A percentile compares a stretch with the other conserved stretches of the same genome.
phyloP scores from a whole-genome alignment of 2,888 invertebrate species.

The Zonitis immaculata region DNA sequence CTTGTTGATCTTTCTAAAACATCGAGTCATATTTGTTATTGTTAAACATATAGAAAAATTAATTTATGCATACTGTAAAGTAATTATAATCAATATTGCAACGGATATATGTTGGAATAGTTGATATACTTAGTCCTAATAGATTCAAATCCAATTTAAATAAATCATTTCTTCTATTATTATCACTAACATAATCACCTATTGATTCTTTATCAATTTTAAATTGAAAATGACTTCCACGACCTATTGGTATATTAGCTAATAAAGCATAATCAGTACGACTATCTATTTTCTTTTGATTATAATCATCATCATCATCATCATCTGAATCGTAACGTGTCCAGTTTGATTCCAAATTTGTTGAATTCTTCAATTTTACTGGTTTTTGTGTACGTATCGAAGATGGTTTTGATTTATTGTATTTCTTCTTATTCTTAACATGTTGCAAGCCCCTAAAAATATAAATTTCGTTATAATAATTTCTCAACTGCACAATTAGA shows the following conservation, averaged over 20 bases:
- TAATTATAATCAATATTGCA: slow-evolving; percentile 12
- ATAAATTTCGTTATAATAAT: neutral
- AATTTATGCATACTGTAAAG: slow-evolving; percentile 13
- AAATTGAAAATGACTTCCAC: slow-evolving; percentile 22
- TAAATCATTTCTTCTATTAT: neutral
- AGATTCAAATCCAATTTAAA: slow-evolving; percentile 17
- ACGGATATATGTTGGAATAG: slow-evolving; percentile 16
- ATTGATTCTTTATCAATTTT: slow-evolving; percentile 15
- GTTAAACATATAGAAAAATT: neutral
- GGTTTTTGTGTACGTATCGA: slow-evolving; percentile 5
- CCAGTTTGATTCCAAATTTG: slow-evolving; percentile 17
- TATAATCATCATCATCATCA: neutral
- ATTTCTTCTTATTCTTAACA: slow-evolving; percentile 14
- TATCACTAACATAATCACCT: slow-evolving; percentile 6
- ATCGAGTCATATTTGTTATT: neutral
- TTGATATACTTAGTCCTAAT: slow-evolving; percentile 16
- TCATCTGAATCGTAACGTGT: slow-evolving; percentile 17
- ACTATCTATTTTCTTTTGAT: slow-evolving; percentile 1
- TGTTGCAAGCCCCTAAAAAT: slow-evolving; percentile 12
- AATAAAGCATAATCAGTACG: slow-evolving; percentile 18
- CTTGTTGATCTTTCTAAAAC: neutral
- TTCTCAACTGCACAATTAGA: neutral
- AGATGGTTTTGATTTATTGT: slow-evolving; percentile 13
- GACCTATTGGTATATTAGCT: slow-evolving; percentile 17
- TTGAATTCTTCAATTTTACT: slow-evolving; percentile 6